phyloP scores from a whole-genome alignment of 2,888 invertebrate species.

The Stenotaenia linearis region DNA sequence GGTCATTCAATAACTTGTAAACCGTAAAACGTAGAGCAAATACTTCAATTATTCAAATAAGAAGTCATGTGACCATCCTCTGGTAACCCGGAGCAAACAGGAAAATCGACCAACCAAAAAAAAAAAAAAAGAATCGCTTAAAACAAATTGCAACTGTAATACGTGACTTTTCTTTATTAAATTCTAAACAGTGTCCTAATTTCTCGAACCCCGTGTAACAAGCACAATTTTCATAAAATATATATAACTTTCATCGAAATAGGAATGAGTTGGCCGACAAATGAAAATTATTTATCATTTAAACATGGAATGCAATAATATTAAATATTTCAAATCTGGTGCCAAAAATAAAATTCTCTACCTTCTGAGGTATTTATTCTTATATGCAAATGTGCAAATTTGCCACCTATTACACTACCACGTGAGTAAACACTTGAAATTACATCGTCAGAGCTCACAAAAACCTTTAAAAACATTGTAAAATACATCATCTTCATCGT shows the following conservation, averaged over 20 bases:
- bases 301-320: not conserved
- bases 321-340: not conserved
- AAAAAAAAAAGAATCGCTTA: no score
- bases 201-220: not conserved
- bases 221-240: not conserved
- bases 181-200: not conserved
- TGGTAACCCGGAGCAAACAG: no score
- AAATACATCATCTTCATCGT: no score
- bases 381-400: not conserved
- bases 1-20: no score
- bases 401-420: not conserved
- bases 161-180: not conserved
- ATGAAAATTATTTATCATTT: not conserved
- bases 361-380: not conserved
- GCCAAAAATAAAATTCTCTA: not conserved
- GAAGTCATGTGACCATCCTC: no score
- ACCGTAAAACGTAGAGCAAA: no score
- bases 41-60: no score
- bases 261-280: not conserved
- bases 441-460: not conserved
- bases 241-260: not conserved
- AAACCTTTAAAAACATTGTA: not conserved
- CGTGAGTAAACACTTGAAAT: not conserved
- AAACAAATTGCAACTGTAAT: not conserved
- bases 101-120: no score